Evolutionary conservation across 2,888 invertebrate species (phyloP), one percentile per base, ranked within the genome.

Genomic region (Ctenicera cuprea): DNA sequence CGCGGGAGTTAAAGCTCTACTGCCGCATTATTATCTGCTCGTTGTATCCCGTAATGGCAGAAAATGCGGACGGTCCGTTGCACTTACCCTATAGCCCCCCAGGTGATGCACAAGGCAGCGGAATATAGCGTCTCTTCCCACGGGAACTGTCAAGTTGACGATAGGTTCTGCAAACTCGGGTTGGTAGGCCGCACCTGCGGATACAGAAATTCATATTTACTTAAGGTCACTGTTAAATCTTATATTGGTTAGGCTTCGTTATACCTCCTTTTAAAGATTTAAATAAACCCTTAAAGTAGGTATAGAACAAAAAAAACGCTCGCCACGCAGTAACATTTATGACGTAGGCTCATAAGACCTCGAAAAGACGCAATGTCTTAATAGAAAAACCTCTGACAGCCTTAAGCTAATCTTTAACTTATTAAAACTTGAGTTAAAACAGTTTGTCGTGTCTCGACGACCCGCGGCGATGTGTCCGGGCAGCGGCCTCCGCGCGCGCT

Each of bases 121-220:
- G 85, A 97, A 95, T 75, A 93, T 94, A 73, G 96, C 96, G 87
- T 97, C 96, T 83, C 96, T 90, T 76, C 96, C 96, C 74, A 95
- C 90, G 65, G 95, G 92, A 71, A 96, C 91, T 70, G 96, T 96
- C 81, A 96, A 89, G 89, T 97, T 97, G 80, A 92, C 90, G 84
- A 97, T 91, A 48, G 94, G 93, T 82, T 94, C 94, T 72, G 92
- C 92, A 85, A 97, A 97, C 87, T 95, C 95, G 18, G 96, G 96
- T 86, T 94, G 94, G 87, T 92, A 94, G 76, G 93, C 92, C 85
- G 90, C 89, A 83, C 92, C 94, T 94, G 90, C 85, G 90, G 88
- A 52, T 80, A 85, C 81, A 76, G 71, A 74, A 59, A 57, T 61
- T 77, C 61, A 62, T 66, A 66, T 66, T 66, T 66, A 66, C 66